Evolutionary conservation across 2,113 vertebrate species (phyloP).

Genomic region (Ameiurus melas): DNA sequence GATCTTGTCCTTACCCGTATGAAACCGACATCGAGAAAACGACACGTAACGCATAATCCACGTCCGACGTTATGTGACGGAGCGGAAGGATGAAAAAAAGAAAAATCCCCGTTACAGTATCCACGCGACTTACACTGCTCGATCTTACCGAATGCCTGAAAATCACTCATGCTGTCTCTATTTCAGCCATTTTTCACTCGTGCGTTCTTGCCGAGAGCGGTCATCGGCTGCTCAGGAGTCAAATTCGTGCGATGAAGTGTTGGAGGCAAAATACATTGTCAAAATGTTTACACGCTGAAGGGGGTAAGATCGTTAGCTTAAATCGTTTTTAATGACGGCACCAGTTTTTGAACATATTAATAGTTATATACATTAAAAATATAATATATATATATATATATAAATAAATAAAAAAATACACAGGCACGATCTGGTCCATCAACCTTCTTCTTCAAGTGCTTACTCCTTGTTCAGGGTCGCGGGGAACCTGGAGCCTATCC

Average conservation of each 20-base stretch:
- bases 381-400: too few relatives aligned
- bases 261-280: neutral
- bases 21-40: neutral
- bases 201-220: neutral
- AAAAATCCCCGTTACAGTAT: too few relatives aligned
- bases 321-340: neutral
- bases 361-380: neutral
- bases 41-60: neutral
- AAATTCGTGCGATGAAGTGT: neutral
- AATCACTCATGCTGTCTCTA: neutral
- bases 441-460: too few relatives aligned
- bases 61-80: neutral
- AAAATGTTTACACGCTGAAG: neutral
- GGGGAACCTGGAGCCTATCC: too few relatives aligned
- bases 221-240: neutral
- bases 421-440: too few relatives aligned
- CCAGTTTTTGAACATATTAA: neutral
- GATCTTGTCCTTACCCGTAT: neutral
- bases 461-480: too few relatives aligned
- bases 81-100: too few relatives aligned
- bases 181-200: neutral
- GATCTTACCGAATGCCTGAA: neutral
- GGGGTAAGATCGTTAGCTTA: neutral
- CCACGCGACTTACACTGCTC: neutral
- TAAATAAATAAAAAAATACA: neutral